Evolutionary conservation across 2,888 invertebrate species (phyloP), one percentile per base, ranked within the genome.

Genomic region (Atethmia centrago): DNA sequence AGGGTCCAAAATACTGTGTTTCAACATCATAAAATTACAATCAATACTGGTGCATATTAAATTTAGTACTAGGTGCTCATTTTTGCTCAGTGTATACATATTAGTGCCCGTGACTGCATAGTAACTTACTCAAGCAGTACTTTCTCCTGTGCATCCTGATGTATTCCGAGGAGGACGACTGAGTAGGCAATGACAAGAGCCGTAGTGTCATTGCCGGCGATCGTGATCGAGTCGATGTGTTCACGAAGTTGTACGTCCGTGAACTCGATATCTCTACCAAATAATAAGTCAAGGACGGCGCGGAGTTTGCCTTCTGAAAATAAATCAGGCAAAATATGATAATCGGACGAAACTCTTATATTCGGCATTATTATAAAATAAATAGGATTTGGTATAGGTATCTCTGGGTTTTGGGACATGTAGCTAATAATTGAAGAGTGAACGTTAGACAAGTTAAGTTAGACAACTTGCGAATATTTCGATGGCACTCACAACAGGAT

Each of bases 191-290:
- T 95, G 59, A 95, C 95, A 1, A 95, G 91, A 1, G 96, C 94
- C 0, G 96, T 96, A 56, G 96, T 97, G 85, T 97, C 95, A 84
- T 96, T 95, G 72, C 97, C 97, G 28, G 97, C 97, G 49, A 97
- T 95, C 76, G 97, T 96, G 87, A 97, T 97, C 0, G 97, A 97
- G 86, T 97, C 96, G 9, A 97, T 97, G 90, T 97, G 97, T 81
- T 97, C 97, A 28, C 96, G 90, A 2, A 97, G 90, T 82, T 97
- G 96, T 71, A 96, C 93, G 84, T 97, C 94, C 0, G 96, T 96
- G 62, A 97, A 96, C 74, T 95, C 94, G 3, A 92, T 93, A 69
- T 96, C 96, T 55, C 94, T 90, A 12, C 94, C 94, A 45, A 96
- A 95, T 31, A 96, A 90, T 82, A 96, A 92, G 83, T 97, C 94